Evolutionary conservation across 2,113 vertebrate species (phyloP), one percentile per base, ranked within the genome.

Genomic region (Propithecus coquereli): DNA sequence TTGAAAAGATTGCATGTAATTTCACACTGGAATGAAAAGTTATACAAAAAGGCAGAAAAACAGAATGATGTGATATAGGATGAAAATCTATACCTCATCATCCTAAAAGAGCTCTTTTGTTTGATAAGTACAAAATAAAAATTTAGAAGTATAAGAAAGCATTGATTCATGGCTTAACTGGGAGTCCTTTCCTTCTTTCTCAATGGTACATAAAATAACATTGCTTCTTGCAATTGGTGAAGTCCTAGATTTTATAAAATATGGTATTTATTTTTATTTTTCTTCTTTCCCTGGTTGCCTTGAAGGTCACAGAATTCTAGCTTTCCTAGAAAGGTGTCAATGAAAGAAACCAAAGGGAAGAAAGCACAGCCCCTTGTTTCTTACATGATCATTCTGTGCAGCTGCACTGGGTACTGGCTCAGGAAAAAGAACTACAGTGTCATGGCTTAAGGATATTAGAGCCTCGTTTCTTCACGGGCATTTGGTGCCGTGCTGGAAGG

Each of bases 11-110:
- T 87, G 14, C 6, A 20, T 18, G 22, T 61, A 54, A 86, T 47
- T 65, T 95, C 79, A 77, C 34, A 70, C 57, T 76, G n/a, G 79
- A 63, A 92, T n/a, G 71, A 77, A 95, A 94, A 92, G 25, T 73
- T 87, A 77, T 59, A 27, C 27, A 50, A 73, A 84, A 54, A 37
- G 40, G 18, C 7, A 86, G 10, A 30, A 40, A 93, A 81, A 52
- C 4, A 90, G 30, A 87, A 7, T 30, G 17, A 34, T 32, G 10
- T 32, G 8, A 65, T 30, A 37, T 16, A 86, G 40, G 12, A 80
- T 82, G 66, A 93, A 86, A 70, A 81, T 57, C 5, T 40, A 37
- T 10, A 59, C 3, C 32, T 88, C 43, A 47, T 20, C 73, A 76
- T 70, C 32, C 34, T 70, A 2, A 80, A 96, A 80, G 23, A 71